These are phyloP conservation scores for Acrobasis consociella DNA, from an alignment of 2,888 invertebrate genomes.

Conservation along the genomic window DNA sequence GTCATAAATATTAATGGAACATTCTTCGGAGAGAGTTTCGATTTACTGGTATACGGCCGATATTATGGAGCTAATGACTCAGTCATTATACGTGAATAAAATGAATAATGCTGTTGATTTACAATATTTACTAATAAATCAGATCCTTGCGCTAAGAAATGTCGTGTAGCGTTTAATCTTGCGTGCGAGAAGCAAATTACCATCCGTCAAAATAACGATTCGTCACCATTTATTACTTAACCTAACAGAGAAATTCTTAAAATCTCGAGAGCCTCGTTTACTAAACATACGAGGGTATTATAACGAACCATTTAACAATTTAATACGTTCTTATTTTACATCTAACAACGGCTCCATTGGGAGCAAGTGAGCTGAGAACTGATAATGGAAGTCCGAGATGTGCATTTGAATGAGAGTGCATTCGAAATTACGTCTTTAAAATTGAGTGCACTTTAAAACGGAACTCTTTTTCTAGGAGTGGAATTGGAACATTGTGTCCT, in stretches of 20 bases:
- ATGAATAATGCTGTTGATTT: slow-evolving; percentile 14
- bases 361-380: slow-evolving; percentile 35
- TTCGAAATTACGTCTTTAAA: slow-evolving; percentile 40
- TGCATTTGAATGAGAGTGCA: slow-evolving; percentile 56
- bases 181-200: slow-evolving; percentile 34
- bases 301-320: slow-evolving; percentile 14
- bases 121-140: not conserved
- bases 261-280: not conserved
- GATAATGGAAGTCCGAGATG: slow-evolving; percentile 50
- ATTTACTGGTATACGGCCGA: slow-evolving; percentile 53
- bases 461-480: slow-evolving; percentile 39
- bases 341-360: slow-evolving; percentile 19
- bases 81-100: slow-evolving; percentile 31
- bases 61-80: slow-evolving; percentile 40
- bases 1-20: slow-evolving; percentile 77
- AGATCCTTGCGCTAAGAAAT: slow-evolving; percentile 6
- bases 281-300: not conserved
- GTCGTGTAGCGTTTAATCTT: slow-evolving; percentile 26
- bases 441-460: slow-evolving; percentile 42
- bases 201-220: slow-evolving; percentile 38
- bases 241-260: slow-evolving; percentile 5
- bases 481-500: slow-evolving; percentile 55
- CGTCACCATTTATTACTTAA: slow-evolving; percentile 38
- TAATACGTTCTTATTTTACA: slow-evolving; percentile 21
- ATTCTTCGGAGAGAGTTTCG: slow-evolving; percentile 55